Conservation (phyloP, 1,140 invertebrate genomes). For the Tetraneura akinire region DNA sequence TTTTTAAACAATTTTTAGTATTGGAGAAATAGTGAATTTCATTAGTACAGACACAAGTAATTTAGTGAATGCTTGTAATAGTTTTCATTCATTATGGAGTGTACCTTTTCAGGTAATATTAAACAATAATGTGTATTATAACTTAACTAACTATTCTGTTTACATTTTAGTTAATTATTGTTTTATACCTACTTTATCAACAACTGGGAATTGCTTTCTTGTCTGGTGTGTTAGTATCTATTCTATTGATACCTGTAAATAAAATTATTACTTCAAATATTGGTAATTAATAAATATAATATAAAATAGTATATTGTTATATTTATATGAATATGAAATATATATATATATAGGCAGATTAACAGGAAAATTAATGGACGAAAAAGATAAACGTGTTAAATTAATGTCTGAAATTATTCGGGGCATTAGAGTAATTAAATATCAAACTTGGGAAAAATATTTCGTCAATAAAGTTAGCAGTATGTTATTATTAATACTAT, state of each 20-base stretch:
- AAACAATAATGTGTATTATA: constrained; percentile 18
- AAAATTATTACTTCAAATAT: constrained; percentile 88
- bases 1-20: constrained; percentile 60
- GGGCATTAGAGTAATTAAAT: constrained; percentile 87
- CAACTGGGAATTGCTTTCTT: constrained; percentile 92
- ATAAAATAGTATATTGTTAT: no score
- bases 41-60: constrained; percentile 95
- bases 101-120: constrained; percentile 81
- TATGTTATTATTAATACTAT: constrained; percentile 53
- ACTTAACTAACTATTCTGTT: not conserved
- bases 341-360: constrained; percentile 65
- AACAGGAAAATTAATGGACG: constrained; percentile 85
- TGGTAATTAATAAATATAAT: constrained; percentile 60
- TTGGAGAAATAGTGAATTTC: constrained; percentile 92
- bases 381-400: constrained; percentile 89
- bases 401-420: constrained; percentile 84
- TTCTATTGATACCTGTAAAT: constrained; percentile 94
- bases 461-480: constrained; percentile 72
- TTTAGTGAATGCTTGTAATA: constrained; percentile 92
- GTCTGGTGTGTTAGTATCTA: constrained; percentile 82
- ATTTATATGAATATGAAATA: no score
- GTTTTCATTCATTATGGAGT: constrained; percentile 96
- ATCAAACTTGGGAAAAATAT: constrained; percentile 90
- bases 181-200: constrained; percentile 77
- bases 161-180: constrained; percentile 72